A percentile compares a stretch with the other conserved stretches of the same genome.
phyloP scores from a whole-genome alignment of 2,113 vertebrate genomes.

The Columba janthina region DNA sequence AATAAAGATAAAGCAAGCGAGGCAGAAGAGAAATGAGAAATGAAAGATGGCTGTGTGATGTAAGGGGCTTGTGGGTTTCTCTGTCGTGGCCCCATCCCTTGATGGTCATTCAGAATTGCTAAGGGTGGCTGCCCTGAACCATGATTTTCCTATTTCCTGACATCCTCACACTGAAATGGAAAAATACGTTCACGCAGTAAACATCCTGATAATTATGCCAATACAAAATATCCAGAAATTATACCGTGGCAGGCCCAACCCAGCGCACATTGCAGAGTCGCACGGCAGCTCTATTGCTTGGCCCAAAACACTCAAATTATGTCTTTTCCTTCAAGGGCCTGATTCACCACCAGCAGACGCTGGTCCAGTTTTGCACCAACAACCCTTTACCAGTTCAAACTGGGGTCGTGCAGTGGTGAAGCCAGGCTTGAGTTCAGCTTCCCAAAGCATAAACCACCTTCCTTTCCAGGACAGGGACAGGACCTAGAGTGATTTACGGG shows the following conservation, averaged over 20 bases:
- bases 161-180: background rate
- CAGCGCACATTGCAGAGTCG: rapidly evolving
- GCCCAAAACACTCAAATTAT: background rate
- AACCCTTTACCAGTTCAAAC: background rate
- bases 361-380: background rate
- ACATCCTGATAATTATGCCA: background rate
- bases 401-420: background rate
- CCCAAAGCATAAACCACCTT: background rate
- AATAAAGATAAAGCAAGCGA: background rate
- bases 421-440: background rate
- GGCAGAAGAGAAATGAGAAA: background rate
- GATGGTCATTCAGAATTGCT: rapidly evolving
- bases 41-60: rapidly evolving
- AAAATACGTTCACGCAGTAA: background rate
- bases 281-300: background rate
- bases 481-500: rapidly evolving
- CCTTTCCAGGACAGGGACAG: background rate
- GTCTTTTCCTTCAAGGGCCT: rapidly evolving
- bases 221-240: background rate
- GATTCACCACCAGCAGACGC: background rate
- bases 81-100: background rate
- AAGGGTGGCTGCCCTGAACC: background rate
- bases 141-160: background rate
- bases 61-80: background rate
- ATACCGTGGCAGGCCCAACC: background rate